phyloP scores from a whole-genome alignment of 1,140 invertebrate genomes.

The Neelides sp. region DNA sequence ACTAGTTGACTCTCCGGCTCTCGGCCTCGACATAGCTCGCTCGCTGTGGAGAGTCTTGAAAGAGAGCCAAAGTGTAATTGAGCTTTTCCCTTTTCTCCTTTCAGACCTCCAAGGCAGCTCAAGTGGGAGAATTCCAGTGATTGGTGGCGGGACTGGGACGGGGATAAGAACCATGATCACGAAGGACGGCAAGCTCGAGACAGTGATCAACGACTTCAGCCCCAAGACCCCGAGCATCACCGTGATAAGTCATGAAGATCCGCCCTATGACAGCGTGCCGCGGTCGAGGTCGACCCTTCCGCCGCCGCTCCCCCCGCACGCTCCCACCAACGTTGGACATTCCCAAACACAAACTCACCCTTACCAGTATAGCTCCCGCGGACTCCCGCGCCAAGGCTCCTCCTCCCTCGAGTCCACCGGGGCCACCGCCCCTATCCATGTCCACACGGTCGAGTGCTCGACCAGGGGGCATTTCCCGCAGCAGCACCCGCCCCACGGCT shows the following conservation, averaged over 20 bases:
- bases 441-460: constrained; percentile 70
- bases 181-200: constrained; percentile 40
- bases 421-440: constrained; percentile 46
- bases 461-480: constrained; percentile 25
- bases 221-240: constrained; percentile 63
- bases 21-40: too few relatives aligned
- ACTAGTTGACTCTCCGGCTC: too few relatives aligned
- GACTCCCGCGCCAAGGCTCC: constrained; percentile 47
- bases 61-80: too few relatives aligned
- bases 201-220: constrained; percentile 43
- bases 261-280: constrained; percentile 31
- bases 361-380: constrained; percentile 22
- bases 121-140: constrained; percentile 6
- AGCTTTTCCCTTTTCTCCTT: neutral
- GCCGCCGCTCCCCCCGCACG: constrained; percentile 33
- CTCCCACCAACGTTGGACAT: constrained; percentile 34
- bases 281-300: constrained; percentile 33
- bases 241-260: constrained; percentile 35
- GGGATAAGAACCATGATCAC: constrained; percentile 31
- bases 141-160: constrained; percentile 16
- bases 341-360: neutral
- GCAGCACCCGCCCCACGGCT: constrained; percentile 32
- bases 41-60: too few relatives aligned
- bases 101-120: neutral
- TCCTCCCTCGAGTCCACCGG: constrained; percentile 54